Evolutionary conservation across 2,113 vertebrate species (phyloP).

Genomic region (Tonatia bakeri): DNA sequence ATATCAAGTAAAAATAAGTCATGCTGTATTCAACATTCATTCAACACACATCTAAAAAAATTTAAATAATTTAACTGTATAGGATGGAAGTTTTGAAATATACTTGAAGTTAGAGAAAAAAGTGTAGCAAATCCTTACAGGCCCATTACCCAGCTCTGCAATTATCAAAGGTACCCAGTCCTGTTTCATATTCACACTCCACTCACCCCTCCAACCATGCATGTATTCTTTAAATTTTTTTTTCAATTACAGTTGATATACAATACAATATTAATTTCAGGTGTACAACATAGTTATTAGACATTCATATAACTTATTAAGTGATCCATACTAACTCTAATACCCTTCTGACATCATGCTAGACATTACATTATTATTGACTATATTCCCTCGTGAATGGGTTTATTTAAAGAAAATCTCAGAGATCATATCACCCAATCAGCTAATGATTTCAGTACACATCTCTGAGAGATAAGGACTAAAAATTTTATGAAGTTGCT

Average conservation of each 20-base stretch:
- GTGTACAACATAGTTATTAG: not conserved
- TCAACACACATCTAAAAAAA: not conserved
- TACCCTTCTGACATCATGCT: not conserved
- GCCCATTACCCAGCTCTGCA: not conserved
- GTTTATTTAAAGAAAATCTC: not conserved
- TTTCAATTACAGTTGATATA: not conserved
- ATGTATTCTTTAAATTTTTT: not conserved
- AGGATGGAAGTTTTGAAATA: not conserved
- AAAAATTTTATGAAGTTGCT: no score
- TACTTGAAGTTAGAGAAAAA: not conserved
- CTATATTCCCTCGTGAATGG: not conserved
- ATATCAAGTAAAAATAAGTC: not conserved
- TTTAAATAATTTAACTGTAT: not conserved
- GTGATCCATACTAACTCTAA: not conserved
- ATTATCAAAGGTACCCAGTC: no score
- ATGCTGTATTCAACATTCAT: not conserved
- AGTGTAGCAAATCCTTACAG: no score
- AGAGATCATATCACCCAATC: not conserved
- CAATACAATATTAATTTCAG: not conserved
- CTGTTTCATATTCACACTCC: not conserved
- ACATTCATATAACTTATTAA: not conserved
- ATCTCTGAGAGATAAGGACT: not conserved
- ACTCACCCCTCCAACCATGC: accelerated
- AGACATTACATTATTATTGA: not conserved
- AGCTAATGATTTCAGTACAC: not conserved